Conservation (phyloP, 2,113 vertebrate genomes). For the Ramphastos sulfuratus region DNA sequence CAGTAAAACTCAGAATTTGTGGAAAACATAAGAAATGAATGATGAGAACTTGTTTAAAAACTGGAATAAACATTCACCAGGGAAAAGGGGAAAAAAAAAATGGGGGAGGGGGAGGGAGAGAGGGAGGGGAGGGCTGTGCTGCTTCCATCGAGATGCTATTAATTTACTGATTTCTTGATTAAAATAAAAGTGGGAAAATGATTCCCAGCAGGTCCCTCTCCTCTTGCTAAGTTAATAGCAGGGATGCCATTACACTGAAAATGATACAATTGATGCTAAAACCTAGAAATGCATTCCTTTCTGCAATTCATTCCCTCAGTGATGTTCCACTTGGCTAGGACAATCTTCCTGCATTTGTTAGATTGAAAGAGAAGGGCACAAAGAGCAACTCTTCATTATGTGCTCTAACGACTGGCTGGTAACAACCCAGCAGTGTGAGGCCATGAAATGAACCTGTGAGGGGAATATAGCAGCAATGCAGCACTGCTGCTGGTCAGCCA, state of each 20-base stretch:
- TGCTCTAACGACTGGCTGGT: background rate
- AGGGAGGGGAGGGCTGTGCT: background rate
- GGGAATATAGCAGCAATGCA: background rate
- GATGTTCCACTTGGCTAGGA: background rate
- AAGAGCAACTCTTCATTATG: background rate
- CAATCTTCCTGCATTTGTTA: background rate
- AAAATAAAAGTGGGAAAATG: constrained; percentile 51
- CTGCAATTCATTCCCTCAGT: background rate
- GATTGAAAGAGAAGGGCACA: background rate
- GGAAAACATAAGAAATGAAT: background rate
- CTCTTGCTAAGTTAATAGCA: constrained; percentile 48
- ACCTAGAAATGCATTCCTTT: background rate
- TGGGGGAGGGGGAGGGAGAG: background rate
- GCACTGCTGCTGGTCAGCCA: background rate
- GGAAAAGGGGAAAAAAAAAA: constrained; percentile 16
- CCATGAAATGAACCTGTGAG: background rate
- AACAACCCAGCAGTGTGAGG: background rate
- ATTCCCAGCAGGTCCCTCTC: constrained; percentile 50
- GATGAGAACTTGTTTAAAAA: constrained; percentile 4
- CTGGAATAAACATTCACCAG: constrained; percentile 34
- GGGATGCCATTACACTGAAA: constrained; percentile 37
- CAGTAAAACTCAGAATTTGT: background rate
- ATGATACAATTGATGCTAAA: constrained; percentile 40
- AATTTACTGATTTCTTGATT: constrained; percentile 65
- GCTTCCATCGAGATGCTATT: constrained; percentile 35